Conservation (phyloP, 2,797 vertebrate species). For the Enteromius afrohamiltoni region DNA sequence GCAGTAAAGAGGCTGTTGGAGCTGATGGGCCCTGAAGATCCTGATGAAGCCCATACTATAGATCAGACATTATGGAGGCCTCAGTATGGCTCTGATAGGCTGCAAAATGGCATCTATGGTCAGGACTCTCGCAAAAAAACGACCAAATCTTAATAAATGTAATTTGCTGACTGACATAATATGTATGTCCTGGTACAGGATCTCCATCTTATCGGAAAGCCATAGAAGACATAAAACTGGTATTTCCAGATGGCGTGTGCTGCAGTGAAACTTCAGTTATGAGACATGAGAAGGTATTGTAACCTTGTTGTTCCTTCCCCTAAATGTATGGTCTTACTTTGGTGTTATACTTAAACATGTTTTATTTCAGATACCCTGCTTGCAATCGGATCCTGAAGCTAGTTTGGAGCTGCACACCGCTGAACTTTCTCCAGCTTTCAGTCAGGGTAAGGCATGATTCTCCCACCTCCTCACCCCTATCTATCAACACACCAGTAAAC, state of each 20-base stretch:
- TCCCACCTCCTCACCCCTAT: neutral
- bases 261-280: slow-evolving; percentile 60
- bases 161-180: slow-evolving; percentile 20
- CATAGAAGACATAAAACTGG: slow-evolving; percentile 68
- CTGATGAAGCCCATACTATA: slow-evolving; percentile 53
- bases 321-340: neutral
- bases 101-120: slow-evolving; percentile 74
- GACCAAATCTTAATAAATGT: neutral
- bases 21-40: slow-evolving; percentile 72
- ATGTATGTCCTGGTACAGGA: slow-evolving; percentile 62
- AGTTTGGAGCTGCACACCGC: slow-evolving; percentile 46
- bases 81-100: slow-evolving; percentile 64
- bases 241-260: slow-evolving; percentile 78
- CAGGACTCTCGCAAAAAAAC: slow-evolving; percentile 31
- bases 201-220: slow-evolving; percentile 72
- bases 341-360: neutral
- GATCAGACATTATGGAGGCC: slow-evolving; percentile 69
- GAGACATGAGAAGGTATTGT: slow-evolving; percentile 70
- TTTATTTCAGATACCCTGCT: slow-evolving; percentile 53
- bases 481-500: slow-evolving; percentile 2
- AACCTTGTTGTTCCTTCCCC: neutral
- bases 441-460: slow-evolving; percentile 39
- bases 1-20: slow-evolving; percentile 76
- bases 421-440: slow-evolving; percentile 19
- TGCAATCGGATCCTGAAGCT: slow-evolving; percentile 61